Percentiles rank a stretch among this genome's conserved stretches.
Conservation (phyloP, 2,888 invertebrate genomes). For the Xanthia icteritia region DNA sequence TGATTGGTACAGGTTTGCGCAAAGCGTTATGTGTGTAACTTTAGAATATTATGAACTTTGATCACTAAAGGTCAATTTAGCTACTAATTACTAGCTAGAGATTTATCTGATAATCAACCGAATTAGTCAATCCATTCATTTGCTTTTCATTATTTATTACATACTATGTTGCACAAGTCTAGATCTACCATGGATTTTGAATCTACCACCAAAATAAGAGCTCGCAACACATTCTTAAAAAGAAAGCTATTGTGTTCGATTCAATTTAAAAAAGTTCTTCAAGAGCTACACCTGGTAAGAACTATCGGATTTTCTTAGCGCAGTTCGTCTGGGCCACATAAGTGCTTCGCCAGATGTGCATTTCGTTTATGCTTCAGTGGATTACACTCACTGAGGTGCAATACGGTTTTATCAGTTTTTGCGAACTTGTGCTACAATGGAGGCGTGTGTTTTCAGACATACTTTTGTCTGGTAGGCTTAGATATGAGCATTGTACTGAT, state of each 20-base stretch:
- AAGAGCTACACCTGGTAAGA: slow-evolving; percentile 35
- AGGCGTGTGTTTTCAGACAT: neutral
- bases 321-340: slow-evolving; percentile 46
- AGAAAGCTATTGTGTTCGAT: slow-evolving; percentile 38
- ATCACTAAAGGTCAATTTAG: too few relatives aligned
- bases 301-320: slow-evolving; percentile 42
- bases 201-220: neutral
- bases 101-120: too few relatives aligned
- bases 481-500: slow-evolving; percentile 2
- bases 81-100: too few relatives aligned
- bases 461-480: neutral
- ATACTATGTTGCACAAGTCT: neutral
- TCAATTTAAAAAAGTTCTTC: slow-evolving; percentile 46
- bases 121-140: neutral
- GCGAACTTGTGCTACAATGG: slow-evolving; percentile 8
- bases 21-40: too few relatives aligned
- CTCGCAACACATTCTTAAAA: neutral
- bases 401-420: slow-evolving; percentile 43
- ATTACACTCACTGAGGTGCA: slow-evolving; percentile 55
- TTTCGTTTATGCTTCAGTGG: slow-evolving; percentile 60
- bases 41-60: too few relatives aligned
- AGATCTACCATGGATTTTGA: too few relatives aligned
- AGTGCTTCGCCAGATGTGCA: slow-evolving; percentile 57
- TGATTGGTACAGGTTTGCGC: too few relatives aligned
- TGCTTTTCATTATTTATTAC: neutral